phyloP scores from a whole-genome alignment of 2,888 invertebrate genomes.

The Dromius quadrimaculatus region DNA sequence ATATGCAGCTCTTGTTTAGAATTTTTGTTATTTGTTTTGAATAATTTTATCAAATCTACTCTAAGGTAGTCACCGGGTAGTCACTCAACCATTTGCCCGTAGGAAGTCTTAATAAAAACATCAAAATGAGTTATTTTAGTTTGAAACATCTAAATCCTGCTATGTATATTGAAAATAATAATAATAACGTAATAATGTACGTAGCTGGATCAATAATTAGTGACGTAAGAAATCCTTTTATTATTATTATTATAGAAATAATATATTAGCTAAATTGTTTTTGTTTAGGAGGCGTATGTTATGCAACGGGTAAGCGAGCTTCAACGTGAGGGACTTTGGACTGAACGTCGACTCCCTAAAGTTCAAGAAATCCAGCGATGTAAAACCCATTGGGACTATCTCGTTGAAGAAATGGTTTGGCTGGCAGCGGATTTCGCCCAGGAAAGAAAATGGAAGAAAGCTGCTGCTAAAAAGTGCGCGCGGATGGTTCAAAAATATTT shows the following conservation, averaged over 20 bases:
- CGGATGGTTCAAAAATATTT: slow-evolving; percentile 92
- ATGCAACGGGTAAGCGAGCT: slow-evolving; percentile 92
- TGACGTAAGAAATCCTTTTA: neutral
- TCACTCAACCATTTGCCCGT: neutral
- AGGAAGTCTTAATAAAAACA: neutral
- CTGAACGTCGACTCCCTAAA: slow-evolving; percentile 91
- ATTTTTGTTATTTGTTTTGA: slow-evolving; percentile 7
- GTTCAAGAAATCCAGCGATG: slow-evolving; percentile 89
- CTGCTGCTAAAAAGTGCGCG: slow-evolving; percentile 93
- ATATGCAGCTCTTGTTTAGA: slow-evolving; percentile 6
- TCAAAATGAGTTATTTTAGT: neutral
- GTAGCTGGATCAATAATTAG: neutral
- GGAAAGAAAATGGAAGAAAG: slow-evolving; percentile 98
- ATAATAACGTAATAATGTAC: slow-evolving; percentile 8
- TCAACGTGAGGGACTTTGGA: slow-evolving; percentile 95
- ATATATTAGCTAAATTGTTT: slow-evolving; percentile 4
- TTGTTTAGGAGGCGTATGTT: slow-evolving; percentile 86
- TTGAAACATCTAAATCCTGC: neutral
- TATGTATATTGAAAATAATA: neutral
- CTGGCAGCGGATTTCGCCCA: slow-evolving; percentile 97
- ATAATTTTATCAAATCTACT: slow-evolving; percentile 9
- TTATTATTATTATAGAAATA: neutral
- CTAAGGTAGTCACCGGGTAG: neutral
- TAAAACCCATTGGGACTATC: slow-evolving; percentile 98
- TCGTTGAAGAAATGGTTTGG: slow-evolving; percentile 99